Base-by-base conservation (phyloP, 2,797 vertebrate species). In the Chloroceryle inda region DNA sequence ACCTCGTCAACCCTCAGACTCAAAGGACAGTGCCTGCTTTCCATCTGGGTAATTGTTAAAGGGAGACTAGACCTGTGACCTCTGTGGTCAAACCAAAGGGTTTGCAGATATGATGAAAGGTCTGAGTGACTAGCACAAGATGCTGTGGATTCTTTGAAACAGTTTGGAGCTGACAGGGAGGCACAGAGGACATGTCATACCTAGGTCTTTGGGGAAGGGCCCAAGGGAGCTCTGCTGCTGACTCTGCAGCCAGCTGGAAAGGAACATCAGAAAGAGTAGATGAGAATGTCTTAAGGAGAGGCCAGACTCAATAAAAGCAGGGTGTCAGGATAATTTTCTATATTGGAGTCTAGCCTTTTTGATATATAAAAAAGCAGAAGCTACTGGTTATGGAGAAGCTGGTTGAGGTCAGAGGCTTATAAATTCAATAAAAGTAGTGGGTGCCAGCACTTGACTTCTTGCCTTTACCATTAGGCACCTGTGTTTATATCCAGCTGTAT, bases 301-400 rank as follows among this genome's bases (percentile, higher is more conserved):
- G 35, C 6, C 23, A 55, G 21, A 50, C 10, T 58, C 24, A 40
- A 37, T 11, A 67, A 76, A 86, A 73, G 15, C 27, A 37, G 5
- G 6, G 7, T 2, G 5, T 14, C 0, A 1, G 27, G 13, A 40
- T 59, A 76, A 58, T 74, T 66, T 62, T 29, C 8, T 52, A 3
- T 24, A 31, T 44, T 24, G 56, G 79, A 47, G 9, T 29, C 12
- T n/a, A 31, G 5, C 1, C 20, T 74, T 79, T 47, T 58, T 55
- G 17, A 44, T 29, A 15, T 21, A 66, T 21, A 24, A 61, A 83
- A 69, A 5, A 38, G 19, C 45, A 76, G 37, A 64, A 73, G 26
- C 12, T 49, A 7, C 12, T 31, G 16, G 23, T 61, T 69, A 52
- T n/a, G 21, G 6, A 59, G 56, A 82, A 85, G 27, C 9, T 45